Evolutionary conservation across 2,113 vertebrate genomes (phyloP).

Genomic region (Gopherus evgoodei): DNA sequence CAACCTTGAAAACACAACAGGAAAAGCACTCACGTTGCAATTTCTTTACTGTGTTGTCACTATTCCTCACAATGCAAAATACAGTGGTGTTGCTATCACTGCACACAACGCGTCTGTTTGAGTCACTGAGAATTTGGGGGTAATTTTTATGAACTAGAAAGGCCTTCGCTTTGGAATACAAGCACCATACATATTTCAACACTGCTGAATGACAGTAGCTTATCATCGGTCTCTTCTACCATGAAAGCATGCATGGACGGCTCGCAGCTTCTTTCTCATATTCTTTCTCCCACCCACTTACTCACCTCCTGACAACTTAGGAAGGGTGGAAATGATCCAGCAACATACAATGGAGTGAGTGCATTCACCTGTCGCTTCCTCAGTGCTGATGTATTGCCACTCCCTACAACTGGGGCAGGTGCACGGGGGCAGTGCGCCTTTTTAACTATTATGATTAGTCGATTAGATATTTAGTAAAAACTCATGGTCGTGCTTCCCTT

Average conservation of each 20-base stretch:
- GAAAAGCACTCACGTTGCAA: not conserved
- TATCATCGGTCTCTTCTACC: not conserved
- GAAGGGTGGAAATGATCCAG: not conserved
- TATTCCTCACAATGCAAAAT: not conserved
- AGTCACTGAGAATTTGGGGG: not conserved
- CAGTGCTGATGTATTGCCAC: not conserved
- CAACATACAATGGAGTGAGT: not conserved
- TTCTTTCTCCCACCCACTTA: not conserved
- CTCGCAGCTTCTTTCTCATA: not conserved
- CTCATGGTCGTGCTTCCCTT: not conserved
- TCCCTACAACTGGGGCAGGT: not conserved
- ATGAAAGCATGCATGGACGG: not conserved
- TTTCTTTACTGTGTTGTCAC: not conserved
- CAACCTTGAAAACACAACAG: rapidly evolving
- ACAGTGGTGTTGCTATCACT: not conserved
- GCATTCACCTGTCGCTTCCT: not conserved
- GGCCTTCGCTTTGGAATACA: not conserved
- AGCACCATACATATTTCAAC: rapidly evolving
- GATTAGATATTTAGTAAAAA: not conserved
- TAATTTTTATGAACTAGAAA: not conserved
- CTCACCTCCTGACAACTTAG: not conserved
- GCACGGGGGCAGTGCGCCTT: not conserved
- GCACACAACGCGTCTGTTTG: not conserved
- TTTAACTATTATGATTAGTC: not conserved
- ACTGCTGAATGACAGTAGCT: not conserved